These are phyloP conservation scores for Eclectus roratus DNA, from an alignment of 2,113 vertebrate species.

Conservation along the genomic window DNA sequence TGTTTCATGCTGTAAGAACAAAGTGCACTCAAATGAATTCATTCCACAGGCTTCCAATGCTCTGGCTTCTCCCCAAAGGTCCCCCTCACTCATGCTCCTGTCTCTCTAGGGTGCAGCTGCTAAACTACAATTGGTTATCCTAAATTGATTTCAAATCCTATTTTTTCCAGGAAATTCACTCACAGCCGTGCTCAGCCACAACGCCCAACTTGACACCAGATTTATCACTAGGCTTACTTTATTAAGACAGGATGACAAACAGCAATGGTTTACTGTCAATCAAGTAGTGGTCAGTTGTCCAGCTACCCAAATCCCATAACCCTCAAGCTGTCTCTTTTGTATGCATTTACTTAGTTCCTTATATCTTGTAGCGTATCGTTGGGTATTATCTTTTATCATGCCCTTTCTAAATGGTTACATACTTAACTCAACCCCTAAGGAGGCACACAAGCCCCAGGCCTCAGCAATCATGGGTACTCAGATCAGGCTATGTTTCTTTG, in stretches of 20 bases:
- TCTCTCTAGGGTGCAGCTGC: background rate
- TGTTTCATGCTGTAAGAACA: background rate
- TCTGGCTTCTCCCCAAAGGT: background rate
- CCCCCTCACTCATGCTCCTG: background rate
- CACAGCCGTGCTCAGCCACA: background rate
- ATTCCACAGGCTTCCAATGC: background rate
- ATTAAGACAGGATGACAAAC: background rate
- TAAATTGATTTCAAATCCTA: constrained; percentile 28
- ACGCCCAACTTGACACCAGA: background rate
- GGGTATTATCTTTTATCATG: background rate
- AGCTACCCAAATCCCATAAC: background rate
- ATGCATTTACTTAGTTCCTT: background rate
- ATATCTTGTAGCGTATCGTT: background rate
- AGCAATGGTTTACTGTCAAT: background rate
- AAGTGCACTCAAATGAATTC: background rate
- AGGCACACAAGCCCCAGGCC: background rate
- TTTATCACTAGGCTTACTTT: background rate
- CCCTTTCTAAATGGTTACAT: background rate
- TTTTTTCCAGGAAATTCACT: constrained; percentile 3
- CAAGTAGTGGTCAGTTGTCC: background rate
- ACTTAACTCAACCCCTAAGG: background rate
- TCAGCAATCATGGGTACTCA: background rate
- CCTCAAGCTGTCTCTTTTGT: background rate
- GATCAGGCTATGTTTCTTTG: background rate
- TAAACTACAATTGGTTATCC: background rate